These are phyloP conservation scores for Trogon surrucura DNA, from an alignment of 2,113 vertebrate species.

Conservation along the genomic window DNA sequence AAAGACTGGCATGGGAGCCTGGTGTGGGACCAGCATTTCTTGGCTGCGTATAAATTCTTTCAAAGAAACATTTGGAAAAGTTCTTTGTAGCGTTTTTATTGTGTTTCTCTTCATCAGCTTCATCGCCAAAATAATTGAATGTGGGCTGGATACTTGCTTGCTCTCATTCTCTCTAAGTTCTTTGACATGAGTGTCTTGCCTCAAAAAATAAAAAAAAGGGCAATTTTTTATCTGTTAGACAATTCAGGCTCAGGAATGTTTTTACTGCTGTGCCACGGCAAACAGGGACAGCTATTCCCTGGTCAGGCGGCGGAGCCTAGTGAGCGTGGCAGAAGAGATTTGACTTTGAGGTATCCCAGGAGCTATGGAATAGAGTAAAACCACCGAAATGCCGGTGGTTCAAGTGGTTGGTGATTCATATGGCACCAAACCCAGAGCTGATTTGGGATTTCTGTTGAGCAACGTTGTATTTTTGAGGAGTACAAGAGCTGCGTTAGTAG, in stretches of 20 bases:
- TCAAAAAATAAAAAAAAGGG: background rate
- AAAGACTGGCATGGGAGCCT: slow-evolving; percentile 25
- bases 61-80: slow-evolving; percentile 53
- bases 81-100: slow-evolving; percentile 36
- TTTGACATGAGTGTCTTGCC: background rate
- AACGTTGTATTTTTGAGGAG: background rate
- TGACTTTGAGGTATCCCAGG: background rate
- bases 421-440: background rate
- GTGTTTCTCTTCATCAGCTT: slow-evolving; percentile 25
- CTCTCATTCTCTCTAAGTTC: background rate
- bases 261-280: background rate
- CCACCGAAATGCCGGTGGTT: background rate
- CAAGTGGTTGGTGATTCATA: background rate
- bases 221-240: background rate
- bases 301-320: background rate
- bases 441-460: background rate
- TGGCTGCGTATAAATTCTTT: slow-evolving; percentile 46
- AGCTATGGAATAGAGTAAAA: background rate
- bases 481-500: background rate
- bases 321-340: background rate
- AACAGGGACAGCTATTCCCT: fast-evolving
- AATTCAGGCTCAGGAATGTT: background rate
- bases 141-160: background rate
- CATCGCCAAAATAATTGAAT: slow-evolving; percentile 38
- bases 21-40: background rate